A percentile compares a stretch with the other conserved stretches of the same genome.
These are phyloP conservation scores for Plagodis pulveraria DNA, from an alignment of 2,888 invertebrate genomes.

Conservation along the genomic window DNA sequence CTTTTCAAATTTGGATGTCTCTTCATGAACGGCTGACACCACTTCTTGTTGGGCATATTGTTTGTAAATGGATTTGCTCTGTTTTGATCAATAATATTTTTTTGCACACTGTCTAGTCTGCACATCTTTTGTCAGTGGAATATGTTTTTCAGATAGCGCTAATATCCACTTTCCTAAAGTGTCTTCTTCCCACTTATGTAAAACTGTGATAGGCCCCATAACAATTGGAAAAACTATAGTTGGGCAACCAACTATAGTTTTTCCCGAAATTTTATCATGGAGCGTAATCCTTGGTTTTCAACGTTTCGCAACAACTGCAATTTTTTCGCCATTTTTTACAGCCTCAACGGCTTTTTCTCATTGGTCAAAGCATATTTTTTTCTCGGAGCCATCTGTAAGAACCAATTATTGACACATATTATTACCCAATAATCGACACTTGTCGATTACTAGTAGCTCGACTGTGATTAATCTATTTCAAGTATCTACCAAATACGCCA, in stretches of 20 bases:
- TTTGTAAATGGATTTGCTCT: constrained; percentile 33
- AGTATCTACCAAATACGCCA: too few relatives aligned
- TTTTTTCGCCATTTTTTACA: constrained; percentile 28
- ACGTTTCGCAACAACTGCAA: constrained; percentile 25
- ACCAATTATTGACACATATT: not conserved
- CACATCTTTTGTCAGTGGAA: constrained; percentile 32
- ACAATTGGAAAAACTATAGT: too few relatives aligned
- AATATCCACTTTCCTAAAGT: constrained; percentile 33
- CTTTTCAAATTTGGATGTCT: not conserved
- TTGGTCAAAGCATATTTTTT: constrained; percentile 27
- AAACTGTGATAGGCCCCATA: constrained; percentile 30
- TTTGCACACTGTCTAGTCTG: constrained; percentile 39
- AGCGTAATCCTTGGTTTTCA: constrained; percentile 29
- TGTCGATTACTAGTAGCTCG: constrained; percentile 6
- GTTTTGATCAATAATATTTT: constrained; percentile 31
- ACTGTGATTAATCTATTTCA: not conserved
- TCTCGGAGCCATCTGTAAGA: constrained; percentile 27
- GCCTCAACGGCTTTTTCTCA: constrained; percentile 26
- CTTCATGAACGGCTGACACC: constrained; percentile 30
- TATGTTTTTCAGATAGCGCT: constrained; percentile 24
- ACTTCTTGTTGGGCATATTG: constrained; percentile 33
- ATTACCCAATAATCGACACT: constrained; percentile 4
- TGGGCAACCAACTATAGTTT: constrained; percentile 28
- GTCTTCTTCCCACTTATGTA: constrained; percentile 12
- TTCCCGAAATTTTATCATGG: constrained; percentile 28